These are phyloP conservation scores for Pheosia gnoma DNA, from an alignment of 2,888 invertebrate species.

Conservation along the genomic window DNA sequence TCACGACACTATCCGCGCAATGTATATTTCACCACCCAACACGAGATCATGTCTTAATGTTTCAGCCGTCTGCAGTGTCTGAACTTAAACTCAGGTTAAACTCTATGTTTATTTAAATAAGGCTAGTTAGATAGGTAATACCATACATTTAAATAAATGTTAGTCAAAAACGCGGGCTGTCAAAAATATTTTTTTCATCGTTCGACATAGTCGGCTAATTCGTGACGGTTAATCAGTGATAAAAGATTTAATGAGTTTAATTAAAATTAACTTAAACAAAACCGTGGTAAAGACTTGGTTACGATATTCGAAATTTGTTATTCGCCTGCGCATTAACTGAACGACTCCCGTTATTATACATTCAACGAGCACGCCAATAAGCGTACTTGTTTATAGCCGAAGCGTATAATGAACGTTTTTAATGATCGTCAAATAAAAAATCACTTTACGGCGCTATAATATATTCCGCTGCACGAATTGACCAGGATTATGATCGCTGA, in stretches of 20 bases:
- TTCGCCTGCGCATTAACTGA: constrained; percentile 15
- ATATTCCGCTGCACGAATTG: constrained; percentile 17
- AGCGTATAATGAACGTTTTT: constrained; percentile 49
- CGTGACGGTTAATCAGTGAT: too few species aligned
- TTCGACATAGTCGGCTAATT: too few species aligned
- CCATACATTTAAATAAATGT: too few species aligned
- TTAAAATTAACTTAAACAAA: neutral
- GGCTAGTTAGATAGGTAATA: too few species aligned
- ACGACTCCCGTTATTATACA: constrained; percentile 30
- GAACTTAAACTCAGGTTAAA: too few species aligned
- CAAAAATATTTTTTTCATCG: too few species aligned
- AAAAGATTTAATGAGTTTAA: neutral
- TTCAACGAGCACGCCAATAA: constrained; percentile 44
- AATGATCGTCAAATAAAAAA: constrained; percentile 53
- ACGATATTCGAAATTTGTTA: constrained; percentile 8
- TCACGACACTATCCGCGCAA: too few species aligned
- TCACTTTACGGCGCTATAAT: constrained; percentile 30
- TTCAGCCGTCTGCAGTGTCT: too few species aligned
- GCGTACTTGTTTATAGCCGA: constrained; percentile 52
- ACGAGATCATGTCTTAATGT: too few species aligned
- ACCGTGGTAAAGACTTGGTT: neutral
- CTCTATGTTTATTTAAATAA: too few species aligned
- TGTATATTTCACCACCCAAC: too few species aligned
- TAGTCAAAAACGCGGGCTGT: too few species aligned
- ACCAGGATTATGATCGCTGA: constrained; percentile 20